Base-by-base conservation (phyloP, 2,888 invertebrate species). In the Trachelus iudaicus region DNA sequence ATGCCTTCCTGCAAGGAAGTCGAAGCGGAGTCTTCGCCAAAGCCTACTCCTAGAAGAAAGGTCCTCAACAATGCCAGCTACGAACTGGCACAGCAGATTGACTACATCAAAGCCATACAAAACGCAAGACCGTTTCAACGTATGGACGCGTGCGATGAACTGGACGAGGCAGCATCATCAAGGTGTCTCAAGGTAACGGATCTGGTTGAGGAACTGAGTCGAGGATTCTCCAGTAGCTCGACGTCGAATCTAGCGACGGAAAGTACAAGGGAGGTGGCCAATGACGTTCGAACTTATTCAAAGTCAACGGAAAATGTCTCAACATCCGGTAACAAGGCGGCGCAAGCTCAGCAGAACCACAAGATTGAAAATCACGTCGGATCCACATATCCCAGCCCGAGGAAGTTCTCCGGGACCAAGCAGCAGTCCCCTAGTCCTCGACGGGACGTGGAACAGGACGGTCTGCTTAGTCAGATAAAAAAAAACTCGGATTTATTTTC, bases 401-500 rank as follows among this genome's bases (percentile, higher is more conserved):
- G 40, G 69, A 75, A 75, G 68, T 6, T 6, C 4, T 40, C 40
- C 2, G 40, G 40, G 4, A 40, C 4, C 56, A 80, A n/a, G 1
- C 81, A 80, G 23, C 75, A 40, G 40, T 40, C 40, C 40, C 15
- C 40, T 1, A 6, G 33, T 73, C 34, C 68, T 69, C 76, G 69
- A 34, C 30, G 34, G 69, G 76, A 69, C 34, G 31, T 31, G 15
- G 80, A 78, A 30, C 82, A 84, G 11, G 86, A 88, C 1, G 81
- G 86, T 78, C 81, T 90, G 31, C 78, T 91, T 4, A 79, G 81
- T 76, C 90, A 89, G 90, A 88, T 91, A 91, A 91, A 91, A 91
- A 91, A 91, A 91, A 91, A 91, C 91, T 91, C 91, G 91, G 90
- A 89, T 90, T 84, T 85, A 84, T 91, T 90, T 90, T 90, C 87